Evolutionary conservation across 2,113 vertebrate genomes (phyloP), one percentile per base, ranked within the genome.

Genomic region (Oreochromis aureus): DNA sequence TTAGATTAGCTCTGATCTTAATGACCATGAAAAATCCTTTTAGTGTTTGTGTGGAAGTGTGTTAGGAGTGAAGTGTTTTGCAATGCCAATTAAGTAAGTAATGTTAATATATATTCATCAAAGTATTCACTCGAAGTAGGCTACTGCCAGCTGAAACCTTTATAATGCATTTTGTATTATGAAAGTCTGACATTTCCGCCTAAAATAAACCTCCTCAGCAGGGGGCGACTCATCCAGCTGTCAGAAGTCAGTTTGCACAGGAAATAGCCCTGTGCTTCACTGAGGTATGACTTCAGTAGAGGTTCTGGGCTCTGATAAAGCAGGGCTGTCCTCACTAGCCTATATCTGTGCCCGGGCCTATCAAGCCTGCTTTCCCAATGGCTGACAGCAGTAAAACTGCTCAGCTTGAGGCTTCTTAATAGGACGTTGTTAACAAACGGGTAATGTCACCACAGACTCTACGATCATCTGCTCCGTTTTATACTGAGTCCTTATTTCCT

Each of bases 1-100:
- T 90, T 79, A 83, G 54, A 91, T 90, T 61, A 83, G 59, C 32
- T 71, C 41, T 81, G 87, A 90, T 90, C 58, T 86, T 85, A 91
- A 89, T 69, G 32, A 46, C 30, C 66, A 66, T 80, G 7, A 85
- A 27, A 61, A 39, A 82, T 34, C 34, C 12, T 81, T 92, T 91
- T 83, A 55, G 71, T 16, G 6, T 81, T 54, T 63, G 59, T 59
- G 24, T 61, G 16, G 3, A 71, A 55, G 48, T 76, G 59, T 54
- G 32, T 80, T 48, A 82, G 7, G 51, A 87, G 11, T 56, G 24
- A 66, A 73, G 30, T 69, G 59, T 58, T 87, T 89, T 24, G 58
- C n/a, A 44, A 27, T 34, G 46, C 44, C 24, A 51, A 32, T 51
- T 78, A 78, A 6, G 10, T n/a, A 11, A 5, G 16, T 32, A 51